Evolutionary conservation across 1,140 invertebrate genomes (phyloP), one percentile per base, ranked within the genome.

Genomic region (Hermetia illucens): DNA sequence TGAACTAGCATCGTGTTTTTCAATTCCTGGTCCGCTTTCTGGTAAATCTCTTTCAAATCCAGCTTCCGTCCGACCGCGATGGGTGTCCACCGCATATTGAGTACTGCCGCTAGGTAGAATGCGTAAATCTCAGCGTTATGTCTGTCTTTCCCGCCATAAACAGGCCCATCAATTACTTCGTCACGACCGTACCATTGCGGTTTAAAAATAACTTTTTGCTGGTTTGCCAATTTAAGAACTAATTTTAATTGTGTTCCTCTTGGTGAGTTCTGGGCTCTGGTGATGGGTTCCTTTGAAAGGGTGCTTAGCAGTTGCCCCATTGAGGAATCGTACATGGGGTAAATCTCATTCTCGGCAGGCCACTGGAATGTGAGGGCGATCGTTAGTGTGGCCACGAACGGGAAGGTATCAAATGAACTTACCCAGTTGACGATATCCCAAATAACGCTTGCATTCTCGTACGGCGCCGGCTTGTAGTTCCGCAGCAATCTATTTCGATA

Each of bases 111-210:
- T 41, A 94, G 65, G 64, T 92, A 87, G 64, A 93, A 94, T n/a
- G 82, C 82, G 47, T 85, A 79, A n/a, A 94, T 79, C 71, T 96
- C 91, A n/a, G 85, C 87, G 62, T 85, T 85, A 53, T 93, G 87
- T 9, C 90, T 66, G 61, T 96, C 91, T 59, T 82, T 84, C 13
- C 91, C 91, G 32, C 74, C 73, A 67, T 91, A 92, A 8, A 90
- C 82, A 24, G 72, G 66, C 3, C 84, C 89, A 44, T 74, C 66
- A 33, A 94, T 75, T 5, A 91, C 57, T 50, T 78, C 67, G 40
- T 77, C 71, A 51, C 80, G 65, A 5, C 70, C 54, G 61, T 91
- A 94, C 75, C 89, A 87, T 56, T 82, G 82, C 18, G 91, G 91
- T 64, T 95, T 96, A 50, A 94, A 94, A 29, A 88, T 70, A 15